These are phyloP conservation scores for Diplazon laetatorius DNA, from an alignment of 2,888 invertebrate species.

Conservation along the genomic window DNA sequence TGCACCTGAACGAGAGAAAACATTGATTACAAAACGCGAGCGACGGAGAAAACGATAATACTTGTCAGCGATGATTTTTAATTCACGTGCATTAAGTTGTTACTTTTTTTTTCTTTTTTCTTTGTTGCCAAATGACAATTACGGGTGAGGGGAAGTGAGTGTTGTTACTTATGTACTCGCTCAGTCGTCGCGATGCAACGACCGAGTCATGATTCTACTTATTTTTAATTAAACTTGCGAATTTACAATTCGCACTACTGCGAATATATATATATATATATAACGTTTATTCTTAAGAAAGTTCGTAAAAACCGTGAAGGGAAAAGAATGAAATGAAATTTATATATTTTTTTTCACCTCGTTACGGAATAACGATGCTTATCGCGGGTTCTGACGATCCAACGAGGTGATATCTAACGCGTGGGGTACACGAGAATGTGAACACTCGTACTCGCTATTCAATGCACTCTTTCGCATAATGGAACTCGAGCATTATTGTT, in stretches of 20 bases:
- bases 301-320: neutral
- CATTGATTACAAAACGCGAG: neutral
- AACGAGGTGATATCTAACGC: constrained; percentile 21
- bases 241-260: constrained; percentile 15
- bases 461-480: no score
- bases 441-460: no score
- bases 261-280: constrained; percentile 24
- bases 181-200: neutral
- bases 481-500: no score
- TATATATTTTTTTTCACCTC: constrained; percentile 8
- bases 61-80: constrained; percentile 21
- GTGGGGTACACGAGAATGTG: no score
- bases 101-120: no score
- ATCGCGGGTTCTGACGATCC: no score
- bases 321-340: constrained; percentile 5
- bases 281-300: constrained; percentile 27
- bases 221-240: constrained; percentile 44
- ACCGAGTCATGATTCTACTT: constrained; percentile 16
- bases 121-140: constrained; percentile 40
- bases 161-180: constrained; percentile 3
- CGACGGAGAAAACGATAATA: neutral
- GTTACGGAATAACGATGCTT: no score
- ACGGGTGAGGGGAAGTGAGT: constrained; percentile 19
- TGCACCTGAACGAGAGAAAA: neutral
- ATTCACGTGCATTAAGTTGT: constrained; percentile 25